Conservation (phyloP, 2,797 vertebrate genomes). For the Darevskia mixta region DNA sequence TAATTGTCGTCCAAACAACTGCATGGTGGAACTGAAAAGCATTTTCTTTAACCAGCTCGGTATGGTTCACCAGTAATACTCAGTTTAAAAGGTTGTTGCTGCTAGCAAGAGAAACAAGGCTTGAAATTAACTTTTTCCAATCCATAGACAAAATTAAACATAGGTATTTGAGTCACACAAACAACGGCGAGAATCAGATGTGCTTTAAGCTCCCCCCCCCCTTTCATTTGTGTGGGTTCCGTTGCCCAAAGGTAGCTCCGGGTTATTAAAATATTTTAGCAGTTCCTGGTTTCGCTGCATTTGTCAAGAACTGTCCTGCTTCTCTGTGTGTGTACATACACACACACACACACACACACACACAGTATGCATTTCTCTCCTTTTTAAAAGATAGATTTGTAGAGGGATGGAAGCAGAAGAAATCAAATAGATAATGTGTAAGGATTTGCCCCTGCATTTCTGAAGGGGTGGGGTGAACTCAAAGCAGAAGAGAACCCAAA, state of each 20-base stretch:
- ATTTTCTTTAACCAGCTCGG: slow-evolving; percentile 75
- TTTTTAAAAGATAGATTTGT: slow-evolving; percentile 42
- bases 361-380: background rate
- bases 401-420: background rate
- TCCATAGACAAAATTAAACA: slow-evolving; percentile 79
- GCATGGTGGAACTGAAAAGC: slow-evolving; percentile 82
- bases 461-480: background rate
- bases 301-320: slow-evolving; percentile 35
- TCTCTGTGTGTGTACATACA: background rate
- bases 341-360: too few species aligned
- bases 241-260: slow-evolving; percentile 53
- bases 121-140: slow-evolving; percentile 84
- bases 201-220: slow-evolving; percentile 49
- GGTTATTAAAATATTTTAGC: slow-evolving; percentile 51
- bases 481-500: slow-evolving; percentile 21
- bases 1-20: slow-evolving; percentile 88
- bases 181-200: slow-evolving; percentile 75
- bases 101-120: slow-evolving; percentile 81
- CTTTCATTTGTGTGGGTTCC: slow-evolving; percentile 60
- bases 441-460: slow-evolving; percentile 22
- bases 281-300: slow-evolving; percentile 60
- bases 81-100: slow-evolving; percentile 81
- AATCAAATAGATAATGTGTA: background rate
- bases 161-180: slow-evolving; percentile 77
- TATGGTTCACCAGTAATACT: slow-evolving; percentile 78